phyloP scores from a whole-genome alignment of 2,888 invertebrate genomes.

The Metacarcinus magister region DNA sequence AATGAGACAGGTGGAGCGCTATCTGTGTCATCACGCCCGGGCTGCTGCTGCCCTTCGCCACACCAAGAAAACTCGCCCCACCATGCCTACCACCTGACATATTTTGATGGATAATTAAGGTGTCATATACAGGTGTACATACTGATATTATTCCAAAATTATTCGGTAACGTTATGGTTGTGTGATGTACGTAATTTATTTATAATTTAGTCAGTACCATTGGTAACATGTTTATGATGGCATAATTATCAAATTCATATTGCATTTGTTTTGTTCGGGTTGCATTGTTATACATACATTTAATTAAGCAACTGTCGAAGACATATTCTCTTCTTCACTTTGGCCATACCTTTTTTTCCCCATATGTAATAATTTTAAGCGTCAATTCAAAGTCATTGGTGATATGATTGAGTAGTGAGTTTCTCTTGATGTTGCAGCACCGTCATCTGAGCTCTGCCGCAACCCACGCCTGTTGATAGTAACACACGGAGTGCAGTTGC shows the following conservation, averaged over 20 bases:
- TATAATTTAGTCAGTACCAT: conserved; percentile 19
- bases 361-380: not conserved
- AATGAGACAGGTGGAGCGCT: conserved; percentile 66
- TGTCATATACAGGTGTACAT: conserved; percentile 60
- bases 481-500: not conserved
- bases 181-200: conserved; percentile 61
- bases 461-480: not conserved
- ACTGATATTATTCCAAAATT: conserved; percentile 63
- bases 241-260: conserved; percentile 13
- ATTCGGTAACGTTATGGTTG: conserved; percentile 55
- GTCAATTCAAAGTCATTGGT: not conserved
- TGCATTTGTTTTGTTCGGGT: not conserved
- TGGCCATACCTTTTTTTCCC: not conserved
- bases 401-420: not conserved
- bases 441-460: not conserved
- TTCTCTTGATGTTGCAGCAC: not conserved
- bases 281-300: not conserved
- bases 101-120: conserved; percentile 70
- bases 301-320: not conserved
- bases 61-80: conserved; percentile 43
- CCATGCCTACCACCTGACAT: conserved; percentile 59
- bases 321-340: not conserved
- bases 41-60: not conserved
- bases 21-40: conserved; percentile 59
- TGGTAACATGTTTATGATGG: conserved; percentile 16